Percentiles rank a stretch among this genome's conserved stretches.
Conservation (phyloP, 2,797 vertebrate genomes). For the Coranthus polyacanthus region DNA sequence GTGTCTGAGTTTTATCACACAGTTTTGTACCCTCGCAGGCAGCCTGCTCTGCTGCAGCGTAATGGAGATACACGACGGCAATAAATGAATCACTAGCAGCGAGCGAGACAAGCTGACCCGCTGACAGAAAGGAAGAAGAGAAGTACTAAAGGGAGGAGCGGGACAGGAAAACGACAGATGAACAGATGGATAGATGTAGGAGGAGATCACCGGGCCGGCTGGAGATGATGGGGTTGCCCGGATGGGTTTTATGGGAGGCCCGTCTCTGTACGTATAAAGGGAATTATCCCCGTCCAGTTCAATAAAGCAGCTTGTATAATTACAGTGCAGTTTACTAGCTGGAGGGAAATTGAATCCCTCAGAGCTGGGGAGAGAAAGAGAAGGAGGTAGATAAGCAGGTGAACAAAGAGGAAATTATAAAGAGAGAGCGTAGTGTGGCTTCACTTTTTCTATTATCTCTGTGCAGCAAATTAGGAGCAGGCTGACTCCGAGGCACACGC, state of each 20-base stretch:
- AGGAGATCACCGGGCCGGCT: constrained; percentile 29
- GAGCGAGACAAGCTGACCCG: constrained; percentile 43
- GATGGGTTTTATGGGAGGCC: constrained; percentile 39
- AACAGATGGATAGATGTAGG: constrained; percentile 42
- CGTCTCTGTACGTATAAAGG: constrained; percentile 36
- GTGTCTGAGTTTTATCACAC: constrained; percentile 19
- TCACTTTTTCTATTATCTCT: constrained; percentile 59
- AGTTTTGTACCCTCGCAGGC: constrained; percentile 29
- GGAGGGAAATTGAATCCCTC: constrained; percentile 64
- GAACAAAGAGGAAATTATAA: constrained; percentile 62
- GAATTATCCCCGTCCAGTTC: constrained; percentile 56
- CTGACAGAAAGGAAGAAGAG: constrained; percentile 36
- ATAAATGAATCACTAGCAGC: constrained; percentile 51
- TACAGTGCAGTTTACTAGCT: constrained; percentile 67
- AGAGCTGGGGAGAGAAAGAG: constrained; percentile 37
- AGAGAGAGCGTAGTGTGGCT: constrained; percentile 34
- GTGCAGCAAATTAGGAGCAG: constrained; percentile 49
- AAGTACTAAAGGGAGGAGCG: constrained; percentile 36
- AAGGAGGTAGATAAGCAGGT: constrained; percentile 62
- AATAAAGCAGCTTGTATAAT: constrained; percentile 66
- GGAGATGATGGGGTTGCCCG: constrained; percentile 38
- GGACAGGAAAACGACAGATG: constrained; percentile 22
- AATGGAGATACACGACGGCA: constrained; percentile 46
- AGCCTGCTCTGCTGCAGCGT: constrained; percentile 36
- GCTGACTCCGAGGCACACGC: constrained; percentile 26